phyloP scores from a whole-genome alignment of 2,113 vertebrate genomes.

The Opisthocomus hoazin region DNA sequence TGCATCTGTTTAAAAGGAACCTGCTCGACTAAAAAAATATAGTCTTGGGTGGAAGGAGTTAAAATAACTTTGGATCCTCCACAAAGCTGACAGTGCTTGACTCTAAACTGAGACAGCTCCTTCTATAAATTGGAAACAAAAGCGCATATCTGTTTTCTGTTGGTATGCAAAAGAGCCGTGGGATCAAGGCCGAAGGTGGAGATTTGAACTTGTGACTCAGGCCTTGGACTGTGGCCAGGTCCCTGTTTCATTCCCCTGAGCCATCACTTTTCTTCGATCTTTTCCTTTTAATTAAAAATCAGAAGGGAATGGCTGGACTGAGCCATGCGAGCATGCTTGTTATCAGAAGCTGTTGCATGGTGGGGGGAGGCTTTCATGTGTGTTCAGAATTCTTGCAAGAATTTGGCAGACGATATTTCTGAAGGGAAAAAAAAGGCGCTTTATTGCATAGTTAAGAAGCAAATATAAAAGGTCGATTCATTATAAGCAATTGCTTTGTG shows the following conservation, averaged over 20 bases:
- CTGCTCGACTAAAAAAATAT: neutral
- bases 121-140: constrained; percentile 37
- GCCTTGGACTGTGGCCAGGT: constrained; percentile 33
- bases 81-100: neutral
- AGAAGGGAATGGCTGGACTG: neutral
- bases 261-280: constrained; percentile 35
- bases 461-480: constrained; percentile 50
- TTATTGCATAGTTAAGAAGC: constrained; percentile 24
- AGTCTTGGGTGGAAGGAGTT: neutral
- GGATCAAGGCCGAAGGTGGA: neutral
- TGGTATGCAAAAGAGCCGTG: neutral
- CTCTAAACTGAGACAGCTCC: constrained; percentile 1
- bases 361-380: constrained; percentile 28
- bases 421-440: neutral
- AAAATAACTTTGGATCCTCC: neutral
- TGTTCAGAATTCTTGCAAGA: constrained; percentile 49
- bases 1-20: neutral
- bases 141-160: neutral
- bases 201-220: constrained; percentile 54
- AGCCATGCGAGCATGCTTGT: neutral
- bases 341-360: constrained; percentile 15
- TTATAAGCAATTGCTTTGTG: neutral
- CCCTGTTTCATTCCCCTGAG: constrained; percentile 31
- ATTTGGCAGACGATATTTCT: constrained; percentile 16
- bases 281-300: constrained; percentile 46